A percentile compares a stretch with the other conserved stretches of the same genome.
These are phyloP conservation scores for Leptinotarsa defecta DNA, from an alignment of 1,140 invertebrate genomes.

Conservation along the genomic window DNA sequence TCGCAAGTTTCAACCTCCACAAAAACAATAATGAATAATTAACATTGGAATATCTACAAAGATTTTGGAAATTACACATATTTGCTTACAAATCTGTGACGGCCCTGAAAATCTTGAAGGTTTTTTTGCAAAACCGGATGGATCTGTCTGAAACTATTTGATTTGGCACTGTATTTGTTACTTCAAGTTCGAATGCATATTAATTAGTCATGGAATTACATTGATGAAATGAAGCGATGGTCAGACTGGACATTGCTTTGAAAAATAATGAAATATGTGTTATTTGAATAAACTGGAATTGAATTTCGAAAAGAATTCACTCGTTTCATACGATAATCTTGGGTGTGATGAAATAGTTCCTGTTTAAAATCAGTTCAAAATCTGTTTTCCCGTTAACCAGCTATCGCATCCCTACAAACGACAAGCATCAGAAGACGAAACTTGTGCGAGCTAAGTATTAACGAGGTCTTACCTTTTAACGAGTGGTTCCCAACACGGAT, in stretches of 20 bases:
- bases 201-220: not conserved
- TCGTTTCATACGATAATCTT: no score
- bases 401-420: no score
- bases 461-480: no score
- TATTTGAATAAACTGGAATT: no score
- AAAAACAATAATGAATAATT: not conserved
- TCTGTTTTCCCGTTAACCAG: no score
- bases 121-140: constrained; percentile 2
- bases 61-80: not conserved
- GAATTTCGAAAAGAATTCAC: no score
- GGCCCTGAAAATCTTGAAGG: not conserved
- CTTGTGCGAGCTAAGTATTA: no score
- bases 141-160: not conserved
- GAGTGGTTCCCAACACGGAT: no score
- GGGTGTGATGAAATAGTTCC: no score
- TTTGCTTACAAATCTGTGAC: not conserved
- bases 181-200: not conserved
- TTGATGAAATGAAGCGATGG: not conserved
- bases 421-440: no score
- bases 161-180: not conserved
- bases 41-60: not conserved
- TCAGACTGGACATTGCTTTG: not conserved
- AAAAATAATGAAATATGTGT: no score
- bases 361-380: no score
- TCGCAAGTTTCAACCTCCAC: not conserved